Evolutionary conservation across 2,888 invertebrate genomes (phyloP).

Genomic region (Sericinus montela): DNA sequence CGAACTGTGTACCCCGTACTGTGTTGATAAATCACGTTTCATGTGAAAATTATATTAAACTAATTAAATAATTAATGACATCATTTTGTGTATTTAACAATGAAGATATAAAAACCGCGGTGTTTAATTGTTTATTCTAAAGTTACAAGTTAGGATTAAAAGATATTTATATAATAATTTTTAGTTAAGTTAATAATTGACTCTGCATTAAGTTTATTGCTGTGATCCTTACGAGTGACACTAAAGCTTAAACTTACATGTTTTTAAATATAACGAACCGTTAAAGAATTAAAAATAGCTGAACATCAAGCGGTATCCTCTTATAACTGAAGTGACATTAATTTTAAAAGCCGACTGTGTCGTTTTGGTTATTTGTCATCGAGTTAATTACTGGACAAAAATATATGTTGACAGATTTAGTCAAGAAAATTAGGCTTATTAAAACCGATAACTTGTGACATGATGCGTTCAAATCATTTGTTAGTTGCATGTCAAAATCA

Average conservation of each 20-base stretch:
- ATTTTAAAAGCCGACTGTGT: conserved; percentile 53
- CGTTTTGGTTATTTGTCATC: conserved; percentile 69
- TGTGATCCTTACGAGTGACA: conserved; percentile 41
- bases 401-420: conserved; percentile 66
- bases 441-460: conserved; percentile 50
- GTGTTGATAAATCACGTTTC: conserved; percentile 40
- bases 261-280: conserved; percentile 46
- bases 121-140: conserved; percentile 47
- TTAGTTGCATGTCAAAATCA: conserved; percentile 28
- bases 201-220: conserved; percentile 45
- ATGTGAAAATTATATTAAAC: conserved; percentile 29
- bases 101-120: conserved; percentile 40
- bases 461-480: conserved; percentile 41
- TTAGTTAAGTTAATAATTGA: conserved; percentile 48
- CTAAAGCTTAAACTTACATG: conserved; percentile 30
- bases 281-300: conserved; percentile 59
- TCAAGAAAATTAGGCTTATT: conserved; percentile 46
- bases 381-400: conserved; percentile 58
- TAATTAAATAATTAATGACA: conserved; percentile 24
- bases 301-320: conserved; percentile 39
- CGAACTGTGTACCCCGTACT: conserved; percentile 32
- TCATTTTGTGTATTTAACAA: conserved; percentile 35
- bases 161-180: conserved; percentile 52
- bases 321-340: conserved; percentile 58
- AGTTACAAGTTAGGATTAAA: conserved; percentile 47